Conservation (phyloP, 2,113 vertebrate species). For the Caretta caretta region DNA sequence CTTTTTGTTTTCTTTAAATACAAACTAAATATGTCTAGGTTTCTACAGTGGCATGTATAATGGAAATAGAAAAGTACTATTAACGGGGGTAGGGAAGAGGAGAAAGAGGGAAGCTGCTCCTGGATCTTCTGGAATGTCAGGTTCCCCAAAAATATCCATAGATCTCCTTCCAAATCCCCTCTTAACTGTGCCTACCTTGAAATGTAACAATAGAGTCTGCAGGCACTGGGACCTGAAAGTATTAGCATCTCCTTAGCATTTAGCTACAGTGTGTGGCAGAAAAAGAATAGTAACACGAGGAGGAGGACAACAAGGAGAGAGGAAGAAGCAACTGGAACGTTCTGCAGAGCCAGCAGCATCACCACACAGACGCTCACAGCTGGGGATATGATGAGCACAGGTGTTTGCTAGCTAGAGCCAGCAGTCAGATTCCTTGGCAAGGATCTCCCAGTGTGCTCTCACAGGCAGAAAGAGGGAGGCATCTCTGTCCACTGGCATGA, state of each 20-base stretch:
- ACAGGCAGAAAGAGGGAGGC: background rate
- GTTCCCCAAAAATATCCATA: background rate
- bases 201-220: background rate
- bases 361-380: background rate
- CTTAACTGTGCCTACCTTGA: background rate
- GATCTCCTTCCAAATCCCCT: background rate
- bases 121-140: background rate
- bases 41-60: background rate
- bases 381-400: background rate
- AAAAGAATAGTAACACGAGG: rapidly evolving
- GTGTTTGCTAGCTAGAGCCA: background rate
- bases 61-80: background rate
- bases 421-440: background rate
- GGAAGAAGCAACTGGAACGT: background rate
- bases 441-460: rapidly evolving
- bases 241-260: background rate
- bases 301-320: rapidly evolving
- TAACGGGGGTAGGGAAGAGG: background rate
- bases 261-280: rapidly evolving
- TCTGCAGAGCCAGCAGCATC: rapidly evolving
- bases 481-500: background rate
- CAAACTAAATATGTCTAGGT: background rate
- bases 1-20: too few relatives aligned
- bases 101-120: background rate
- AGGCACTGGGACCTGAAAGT: background rate